Evolutionary conservation across 2,888 invertebrate species (phyloP).

Genomic region (Protodeltote pygarga): DNA sequence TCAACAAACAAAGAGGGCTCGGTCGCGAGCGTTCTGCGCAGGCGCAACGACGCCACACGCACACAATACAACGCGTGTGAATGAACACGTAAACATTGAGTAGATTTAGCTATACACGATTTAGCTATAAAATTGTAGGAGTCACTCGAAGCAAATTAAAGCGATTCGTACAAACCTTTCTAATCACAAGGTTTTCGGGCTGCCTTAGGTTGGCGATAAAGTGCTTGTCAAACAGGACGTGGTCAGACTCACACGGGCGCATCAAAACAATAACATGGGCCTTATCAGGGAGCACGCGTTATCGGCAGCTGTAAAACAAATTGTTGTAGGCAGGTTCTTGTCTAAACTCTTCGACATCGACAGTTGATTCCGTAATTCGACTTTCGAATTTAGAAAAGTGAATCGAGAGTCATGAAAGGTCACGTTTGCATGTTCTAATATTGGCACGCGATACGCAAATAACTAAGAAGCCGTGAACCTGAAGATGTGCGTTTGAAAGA

Average conservation of each 20-base stretch:
- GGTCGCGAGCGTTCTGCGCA: conserved; percentile 71
- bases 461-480: conserved; percentile 66
- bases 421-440: conserved; percentile 45
- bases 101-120: conserved; percentile 38
- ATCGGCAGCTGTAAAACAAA: conserved; percentile 29
- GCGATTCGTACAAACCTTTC: conserved; percentile 7
- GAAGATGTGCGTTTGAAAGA: conserved; percentile 50
- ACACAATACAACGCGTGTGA: conserved; percentile 71
- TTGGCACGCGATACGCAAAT: conserved; percentile 60
- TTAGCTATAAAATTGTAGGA: conserved; percentile 28
- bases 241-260: conserved; percentile 1
- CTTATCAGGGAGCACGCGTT: conserved; percentile 23
- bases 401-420: conserved; percentile 49
- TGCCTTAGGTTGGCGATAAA: background rate
- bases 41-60: conserved; percentile 73
- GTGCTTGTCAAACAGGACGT: conserved; percentile 5
- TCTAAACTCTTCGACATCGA: conserved; percentile 43
- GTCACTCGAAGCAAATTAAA: conserved; percentile 14
- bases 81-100: conserved; percentile 80
- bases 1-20: conserved; percentile 85
- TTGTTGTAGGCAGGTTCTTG: conserved; percentile 15
- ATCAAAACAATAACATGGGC: conserved; percentile 37
- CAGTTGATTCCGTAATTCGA: conserved; percentile 24
- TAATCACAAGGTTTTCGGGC: background rate
- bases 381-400: conserved; percentile 27